Conservation (phyloP, 2,888 invertebrate genomes). For the Diarsia brunnea region DNA sequence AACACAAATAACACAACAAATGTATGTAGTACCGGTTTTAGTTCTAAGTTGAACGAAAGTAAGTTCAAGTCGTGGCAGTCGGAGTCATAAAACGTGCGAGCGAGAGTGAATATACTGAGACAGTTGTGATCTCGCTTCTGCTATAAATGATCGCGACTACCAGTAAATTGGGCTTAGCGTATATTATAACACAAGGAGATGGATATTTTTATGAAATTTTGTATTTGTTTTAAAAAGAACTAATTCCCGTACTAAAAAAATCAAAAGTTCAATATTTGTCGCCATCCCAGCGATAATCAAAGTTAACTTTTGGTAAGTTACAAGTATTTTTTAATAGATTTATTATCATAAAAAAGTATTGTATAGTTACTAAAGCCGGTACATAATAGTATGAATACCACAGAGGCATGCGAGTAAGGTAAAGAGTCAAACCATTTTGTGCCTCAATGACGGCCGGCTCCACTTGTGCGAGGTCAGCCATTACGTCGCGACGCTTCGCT, state of each 20-base stretch:
- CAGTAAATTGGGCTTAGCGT: background rate
- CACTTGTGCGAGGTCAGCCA: conserved; percentile 98
- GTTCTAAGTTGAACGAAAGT: background rate
- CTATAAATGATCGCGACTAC: conserved; percentile 3
- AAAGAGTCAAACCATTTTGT: conserved; percentile 95
- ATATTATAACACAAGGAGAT: background rate
- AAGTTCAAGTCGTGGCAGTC: background rate
- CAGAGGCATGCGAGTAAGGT: conserved; percentile 67
- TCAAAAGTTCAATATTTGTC: background rate
- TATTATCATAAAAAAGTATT: background rate
- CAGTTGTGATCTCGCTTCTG: background rate
- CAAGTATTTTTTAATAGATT: background rate
- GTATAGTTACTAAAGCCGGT: conserved; percentile 45
- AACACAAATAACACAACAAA: conserved; percentile 37
- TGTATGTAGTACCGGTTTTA: conserved; percentile 39
- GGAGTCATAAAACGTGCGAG: conserved; percentile 8
- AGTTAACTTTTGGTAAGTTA: too few relatives aligned
- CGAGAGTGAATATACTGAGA: background rate
- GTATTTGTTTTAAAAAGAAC: background rate
- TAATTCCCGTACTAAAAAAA: background rate
- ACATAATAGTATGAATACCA: conserved; percentile 45
- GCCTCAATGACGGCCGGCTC: conserved; percentile 99
- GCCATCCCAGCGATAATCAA: background rate
- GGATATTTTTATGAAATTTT: background rate
- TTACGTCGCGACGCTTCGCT: conserved; percentile 98